Evolutionary conservation across 2,888 invertebrate species (phyloP), one percentile per base, ranked within the genome.

Genomic region (Margaritifera margaritifera): DNA sequence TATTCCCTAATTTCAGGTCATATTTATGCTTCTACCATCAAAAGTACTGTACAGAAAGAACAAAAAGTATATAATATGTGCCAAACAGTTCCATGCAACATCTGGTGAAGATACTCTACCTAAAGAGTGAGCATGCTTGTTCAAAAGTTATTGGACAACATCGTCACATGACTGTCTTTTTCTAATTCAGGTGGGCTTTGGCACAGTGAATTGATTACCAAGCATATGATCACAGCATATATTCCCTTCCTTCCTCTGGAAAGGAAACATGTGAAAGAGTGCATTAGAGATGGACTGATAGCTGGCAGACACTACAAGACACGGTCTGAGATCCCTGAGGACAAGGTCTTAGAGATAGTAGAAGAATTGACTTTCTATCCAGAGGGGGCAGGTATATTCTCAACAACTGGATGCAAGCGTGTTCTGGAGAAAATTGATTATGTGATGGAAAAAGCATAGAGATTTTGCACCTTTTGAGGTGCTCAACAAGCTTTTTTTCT

Each of bases 181-280:
- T 78, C 50, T 66, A 22, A 77, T 81, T 24, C 81, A 90, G 96
- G 96, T 83, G 99, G 98, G 0, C 92, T 99, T 74, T 93, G 94
- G 85, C 93, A 93, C 85, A 94, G 96, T 66, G 93, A 94, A 73
- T 91, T 96, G 0, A 96, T 99, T 81, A 93, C 94, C 71, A 93
- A 94, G 55, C 94, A 94, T 90, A 91, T 98, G 59, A 95, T 99
- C 71, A 97, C 98, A 89, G 95, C 96, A 86, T 98, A 95, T 88
- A 92, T 99, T 76, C 99, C 99, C 61, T 99, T 99, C 89, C 90
- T 99, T 77, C 99, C 99, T 1, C 89, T 99, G 77, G 97, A 98
- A 90, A 92, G 94, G 82, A 88, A 90, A 3, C 98, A 99, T 90
- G 93, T 99, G 0, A 91, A 92, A 79, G 90, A 92, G 84, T 99